phyloP scores from a whole-genome alignment of 2,888 invertebrate genomes.

The Phlogophora meticulosa region DNA sequence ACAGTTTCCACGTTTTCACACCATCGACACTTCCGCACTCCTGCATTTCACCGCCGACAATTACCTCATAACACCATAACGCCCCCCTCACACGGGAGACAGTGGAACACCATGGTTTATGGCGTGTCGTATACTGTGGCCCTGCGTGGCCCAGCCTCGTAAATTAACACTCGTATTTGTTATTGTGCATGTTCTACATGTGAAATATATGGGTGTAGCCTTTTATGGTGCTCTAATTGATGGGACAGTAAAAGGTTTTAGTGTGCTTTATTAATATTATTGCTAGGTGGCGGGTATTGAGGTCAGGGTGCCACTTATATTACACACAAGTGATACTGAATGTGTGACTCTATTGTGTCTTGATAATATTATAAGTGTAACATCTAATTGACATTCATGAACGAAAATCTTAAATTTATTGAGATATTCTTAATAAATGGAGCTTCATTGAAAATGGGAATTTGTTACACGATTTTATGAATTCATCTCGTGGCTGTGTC shows the following conservation, averaged over 20 bases:
- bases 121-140: constrained; percentile 48
- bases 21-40: constrained; percentile 15
- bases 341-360: neutral
- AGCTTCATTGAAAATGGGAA: neutral
- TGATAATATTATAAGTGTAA: too few relatives aligned
- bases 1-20: constrained; percentile 29
- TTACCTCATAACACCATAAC: constrained; percentile 47
- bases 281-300: constrained; percentile 23
- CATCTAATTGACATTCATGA: neutral
- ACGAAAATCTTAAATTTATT: neutral
- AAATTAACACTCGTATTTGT: constrained; percentile 67
- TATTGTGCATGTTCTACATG: constrained; percentile 53
- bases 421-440: neutral
- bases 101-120: constrained; percentile 52
- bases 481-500: constrained; percentile 3
- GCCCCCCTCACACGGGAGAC: constrained; percentile 45
- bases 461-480: neutral
- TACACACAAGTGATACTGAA: too few relatives aligned
- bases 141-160: constrained; percentile 48
- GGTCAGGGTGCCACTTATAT: too few relatives aligned
- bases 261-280: constrained; percentile 36
- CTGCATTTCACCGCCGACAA: constrained; percentile 21
- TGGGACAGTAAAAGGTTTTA: constrained; percentile 45
- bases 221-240: constrained; percentile 56
- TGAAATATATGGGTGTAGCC: constrained; percentile 39